A percentile compares a stretch with the other conserved stretches of the same genome.
phyloP scores from a whole-genome alignment of 2,797 vertebrate genomes.

The Artibeus lituratus region DNA sequence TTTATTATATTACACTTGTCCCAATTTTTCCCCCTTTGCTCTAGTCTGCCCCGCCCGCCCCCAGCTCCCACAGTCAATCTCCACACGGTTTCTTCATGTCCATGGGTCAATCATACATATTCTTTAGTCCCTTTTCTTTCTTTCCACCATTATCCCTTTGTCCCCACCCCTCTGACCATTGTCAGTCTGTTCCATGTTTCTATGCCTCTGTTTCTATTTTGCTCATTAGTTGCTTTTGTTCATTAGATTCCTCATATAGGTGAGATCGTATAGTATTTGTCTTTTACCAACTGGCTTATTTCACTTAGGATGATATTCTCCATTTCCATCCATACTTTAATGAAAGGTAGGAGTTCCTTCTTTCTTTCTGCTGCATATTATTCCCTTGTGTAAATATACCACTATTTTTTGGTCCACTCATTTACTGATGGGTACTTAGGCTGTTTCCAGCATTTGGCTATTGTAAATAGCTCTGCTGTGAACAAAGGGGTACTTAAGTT shows the following conservation, averaged over 20 bases:
- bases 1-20: background rate
- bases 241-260: background rate
- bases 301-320: background rate
- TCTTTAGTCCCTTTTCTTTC: background rate
- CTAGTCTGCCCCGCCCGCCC: no score
- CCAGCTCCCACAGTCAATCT: background rate
- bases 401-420: background rate
- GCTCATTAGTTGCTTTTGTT: background rate
- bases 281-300: background rate
- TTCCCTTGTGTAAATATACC: background rate
- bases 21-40: no score
- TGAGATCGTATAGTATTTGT: background rate
- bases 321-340: background rate
- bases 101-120: background rate
- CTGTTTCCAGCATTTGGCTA: background rate
- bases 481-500: background rate
- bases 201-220: background rate
- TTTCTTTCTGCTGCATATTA: background rate
- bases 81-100: background rate
- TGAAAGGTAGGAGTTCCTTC: background rate
- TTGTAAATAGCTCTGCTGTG: background rate
- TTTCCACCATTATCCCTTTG: background rate
- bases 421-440: background rate
- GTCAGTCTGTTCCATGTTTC: background rate
- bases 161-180: background rate